Evolutionary conservation across 1,140 invertebrate genomes (phyloP).

Genomic region (Lepidurus apus): DNA sequence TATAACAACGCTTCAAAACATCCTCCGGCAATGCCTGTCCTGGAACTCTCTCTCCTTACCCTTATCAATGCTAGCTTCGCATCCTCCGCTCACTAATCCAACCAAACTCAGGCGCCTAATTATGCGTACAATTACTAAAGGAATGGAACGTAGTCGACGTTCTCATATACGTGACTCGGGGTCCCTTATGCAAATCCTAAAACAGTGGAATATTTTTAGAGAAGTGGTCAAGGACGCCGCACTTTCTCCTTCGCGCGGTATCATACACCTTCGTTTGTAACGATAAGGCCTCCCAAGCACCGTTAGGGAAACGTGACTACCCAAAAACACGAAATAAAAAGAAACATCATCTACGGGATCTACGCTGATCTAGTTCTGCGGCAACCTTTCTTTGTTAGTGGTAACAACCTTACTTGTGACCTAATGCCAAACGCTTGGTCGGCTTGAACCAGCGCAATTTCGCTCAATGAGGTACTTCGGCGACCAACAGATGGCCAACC

Average conservation of each 20-base stretch:
- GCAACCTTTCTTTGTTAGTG: not conserved
- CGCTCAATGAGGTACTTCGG: not conserved
- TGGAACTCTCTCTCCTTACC: no score
- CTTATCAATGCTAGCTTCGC: no score
- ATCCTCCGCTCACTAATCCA: no score
- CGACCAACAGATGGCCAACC: not conserved
- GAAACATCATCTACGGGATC: not conserved
- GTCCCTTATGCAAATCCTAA: not conserved
- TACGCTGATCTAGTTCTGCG: not conserved
- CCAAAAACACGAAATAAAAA: not conserved
- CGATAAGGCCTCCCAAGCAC: no score
- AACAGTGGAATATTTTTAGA: not conserved
- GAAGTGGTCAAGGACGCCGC: not conserved
- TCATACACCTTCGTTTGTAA: no score
- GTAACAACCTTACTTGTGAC: conserved; percentile 18
- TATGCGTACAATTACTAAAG: not conserved
- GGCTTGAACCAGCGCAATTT: not conserved
- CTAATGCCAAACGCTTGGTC: not conserved
- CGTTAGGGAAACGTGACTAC: no score
- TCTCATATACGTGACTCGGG: not conserved
- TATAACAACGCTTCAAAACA: no score
- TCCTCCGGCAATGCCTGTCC: no score
- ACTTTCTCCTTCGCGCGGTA: not conserved
- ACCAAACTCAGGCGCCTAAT: no score
- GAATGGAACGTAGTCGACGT: not conserved